These are phyloP conservation scores for Trichoplusia ni DNA, from an alignment of 1,140 invertebrate species.

Conservation along the genomic window DNA sequence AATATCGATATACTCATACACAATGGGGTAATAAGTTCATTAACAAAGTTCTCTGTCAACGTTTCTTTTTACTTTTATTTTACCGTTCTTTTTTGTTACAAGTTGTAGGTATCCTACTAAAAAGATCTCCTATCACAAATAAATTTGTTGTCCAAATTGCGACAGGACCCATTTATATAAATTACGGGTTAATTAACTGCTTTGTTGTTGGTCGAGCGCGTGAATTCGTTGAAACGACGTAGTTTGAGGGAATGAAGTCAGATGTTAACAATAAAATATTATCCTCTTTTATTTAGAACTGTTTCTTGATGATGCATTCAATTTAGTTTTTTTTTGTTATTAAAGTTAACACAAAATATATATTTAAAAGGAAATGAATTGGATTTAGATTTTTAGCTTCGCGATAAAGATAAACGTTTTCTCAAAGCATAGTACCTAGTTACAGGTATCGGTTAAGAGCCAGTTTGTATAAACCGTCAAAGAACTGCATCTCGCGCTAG, in stretches of 20 bases:
- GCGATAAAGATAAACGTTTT: neutral
- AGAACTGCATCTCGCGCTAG: conserved; percentile 39
- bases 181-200: conserved; percentile 61
- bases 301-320: conserved; percentile 18
- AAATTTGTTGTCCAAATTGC: conserved; percentile 55
- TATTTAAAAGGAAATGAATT: no score
- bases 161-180: conserved; percentile 56
- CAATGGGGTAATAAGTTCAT: no score
- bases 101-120: conserved; percentile 16
- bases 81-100: neutral
- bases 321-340: no score
- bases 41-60: no score
- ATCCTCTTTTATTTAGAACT: conserved; percentile 31
- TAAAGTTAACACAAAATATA: no score
- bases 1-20: no score
- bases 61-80: conserved; percentile 1
- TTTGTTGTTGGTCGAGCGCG: conserved; percentile 48
- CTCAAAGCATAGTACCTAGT: neutral
- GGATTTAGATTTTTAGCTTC: neutral
- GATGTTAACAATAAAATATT: conserved; percentile 51
- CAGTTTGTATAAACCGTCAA: conserved; percentile 19
- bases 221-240: conserved; percentile 47
- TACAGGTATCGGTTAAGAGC: neutral
- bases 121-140: conserved; percentile 53
- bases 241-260: conserved; percentile 40